Conservation (phyloP, 2,113 vertebrate species). For the Mormyrus iriodes region DNA sequence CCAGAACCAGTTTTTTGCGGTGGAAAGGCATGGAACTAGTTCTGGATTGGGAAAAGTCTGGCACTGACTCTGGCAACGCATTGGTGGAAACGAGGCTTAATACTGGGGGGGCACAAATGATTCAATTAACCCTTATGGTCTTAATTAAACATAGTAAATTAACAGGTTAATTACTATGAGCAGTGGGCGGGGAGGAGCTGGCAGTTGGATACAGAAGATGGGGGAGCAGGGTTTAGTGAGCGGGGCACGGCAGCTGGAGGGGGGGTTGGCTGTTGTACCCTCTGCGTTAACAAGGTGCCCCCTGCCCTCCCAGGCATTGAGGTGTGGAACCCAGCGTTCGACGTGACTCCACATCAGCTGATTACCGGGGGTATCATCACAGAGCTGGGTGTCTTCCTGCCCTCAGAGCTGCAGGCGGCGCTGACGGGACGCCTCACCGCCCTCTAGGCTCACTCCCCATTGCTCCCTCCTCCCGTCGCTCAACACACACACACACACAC, state of each 20-base stretch:
- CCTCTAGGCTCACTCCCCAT: slow-evolving; percentile 46
- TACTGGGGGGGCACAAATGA: background rate
- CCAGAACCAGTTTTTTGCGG: background rate
- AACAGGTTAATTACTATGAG: background rate
- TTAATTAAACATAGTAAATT: slow-evolving; percentile 20
- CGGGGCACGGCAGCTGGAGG: background rate
- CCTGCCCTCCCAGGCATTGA: slow-evolving; percentile 61
- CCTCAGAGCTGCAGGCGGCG: slow-evolving; percentile 70
- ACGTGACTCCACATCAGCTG: slow-evolving; percentile 80
- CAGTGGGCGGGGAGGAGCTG: background rate
- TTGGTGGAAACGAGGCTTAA: background rate
- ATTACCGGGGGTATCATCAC: slow-evolving; percentile 89
- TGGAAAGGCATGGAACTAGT: background rate
- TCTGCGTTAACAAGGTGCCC: background rate
- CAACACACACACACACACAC: background rate
- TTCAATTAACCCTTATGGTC: background rate
- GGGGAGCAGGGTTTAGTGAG: background rate
- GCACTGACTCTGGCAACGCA: too few relatives aligned
- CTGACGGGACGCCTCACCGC: slow-evolving; percentile 71
- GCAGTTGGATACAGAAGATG: background rate
- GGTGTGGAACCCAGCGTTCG: slow-evolving; percentile 89
- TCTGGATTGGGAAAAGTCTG: background rate
- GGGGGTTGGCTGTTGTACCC: background rate
- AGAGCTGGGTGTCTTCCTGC: slow-evolving; percentile 78
- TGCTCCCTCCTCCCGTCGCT: background rate